phyloP scores from a whole-genome alignment of 1,140 invertebrate genomes.

The Vollenhovia emeryi region DNA sequence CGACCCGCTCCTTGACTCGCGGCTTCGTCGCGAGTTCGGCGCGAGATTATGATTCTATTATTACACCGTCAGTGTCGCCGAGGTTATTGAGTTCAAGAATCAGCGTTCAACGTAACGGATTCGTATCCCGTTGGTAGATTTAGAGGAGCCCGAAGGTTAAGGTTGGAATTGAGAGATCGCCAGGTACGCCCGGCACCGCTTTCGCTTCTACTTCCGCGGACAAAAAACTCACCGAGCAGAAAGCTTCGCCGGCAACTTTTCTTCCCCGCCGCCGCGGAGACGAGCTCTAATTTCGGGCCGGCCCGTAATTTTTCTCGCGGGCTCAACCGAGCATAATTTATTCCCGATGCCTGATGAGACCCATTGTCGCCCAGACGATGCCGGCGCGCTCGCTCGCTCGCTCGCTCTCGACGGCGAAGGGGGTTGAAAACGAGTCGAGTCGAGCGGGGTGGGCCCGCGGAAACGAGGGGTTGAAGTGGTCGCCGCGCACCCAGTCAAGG shows the following conservation, averaged over 20 bases:
- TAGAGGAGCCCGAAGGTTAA: background rate
- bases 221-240: conserved; percentile 49
- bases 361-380: conserved; percentile 76
- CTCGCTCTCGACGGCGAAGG: conserved; percentile 35
- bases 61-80: background rate
- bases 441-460: conserved; percentile 42
- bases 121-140: background rate
- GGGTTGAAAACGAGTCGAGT: conserved; percentile 64
- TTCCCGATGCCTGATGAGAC: conserved; percentile 83
- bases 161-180: background rate
- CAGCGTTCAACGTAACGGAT: background rate
- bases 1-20: background rate
- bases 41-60: background rate
- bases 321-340: conserved; percentile 78
- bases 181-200: background rate
- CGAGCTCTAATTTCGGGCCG: conserved; percentile 63
- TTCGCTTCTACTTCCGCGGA: conserved; percentile 5
- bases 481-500: conserved; percentile 11
- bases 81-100: background rate
- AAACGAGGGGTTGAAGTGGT: conserved; percentile 58
- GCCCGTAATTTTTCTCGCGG: conserved; percentile 78
- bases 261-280: conserved; percentile 8
- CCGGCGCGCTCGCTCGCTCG: conserved; percentile 64
- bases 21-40: background rate
- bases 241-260: conserved; percentile 26